phyloP scores from a whole-genome alignment of 1,140 invertebrate genomes.

The Aphaenogaster ashmeadi region DNA sequence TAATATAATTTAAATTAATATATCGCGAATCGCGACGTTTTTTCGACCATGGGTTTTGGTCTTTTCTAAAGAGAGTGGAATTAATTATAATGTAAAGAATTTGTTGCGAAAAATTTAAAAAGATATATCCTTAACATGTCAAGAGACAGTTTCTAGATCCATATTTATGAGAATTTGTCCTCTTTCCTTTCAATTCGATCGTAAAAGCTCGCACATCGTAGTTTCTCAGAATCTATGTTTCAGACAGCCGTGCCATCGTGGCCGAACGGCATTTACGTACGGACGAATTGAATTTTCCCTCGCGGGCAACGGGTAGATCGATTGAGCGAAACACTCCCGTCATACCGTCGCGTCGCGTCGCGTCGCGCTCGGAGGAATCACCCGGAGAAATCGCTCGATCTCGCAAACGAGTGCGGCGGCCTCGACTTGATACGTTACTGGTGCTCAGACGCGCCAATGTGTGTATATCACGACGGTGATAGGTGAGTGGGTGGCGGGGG shows the following conservation, averaged over 20 bases:
- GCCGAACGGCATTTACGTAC: slow-evolving; percentile 7
- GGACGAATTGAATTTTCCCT: slow-evolving; percentile 68
- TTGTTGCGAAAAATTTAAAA: background rate
- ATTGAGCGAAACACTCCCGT: slow-evolving; percentile 66
- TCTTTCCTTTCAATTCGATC: background rate
- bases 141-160: background rate
- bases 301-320: slow-evolving; percentile 61
- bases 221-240: background rate
- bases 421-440: slow-evolving; percentile 68
- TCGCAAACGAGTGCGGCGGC: background rate
- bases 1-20: no score
- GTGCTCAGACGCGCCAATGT: slow-evolving; percentile 58
- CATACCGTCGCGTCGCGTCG: background rate
- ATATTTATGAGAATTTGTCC: background rate
- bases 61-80: no score
- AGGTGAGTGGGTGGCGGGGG: slow-evolving; percentile 61
- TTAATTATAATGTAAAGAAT: no score
- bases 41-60: no score
- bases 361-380: slow-evolving; percentile 14
- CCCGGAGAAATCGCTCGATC: background rate
- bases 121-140: background rate
- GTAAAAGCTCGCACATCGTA: background rate
- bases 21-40: no score
- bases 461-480: slow-evolving; percentile 60
- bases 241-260: background rate